Conservation (phyloP, 2,888 invertebrate species). For the Malthinus seriepunctatus region DNA sequence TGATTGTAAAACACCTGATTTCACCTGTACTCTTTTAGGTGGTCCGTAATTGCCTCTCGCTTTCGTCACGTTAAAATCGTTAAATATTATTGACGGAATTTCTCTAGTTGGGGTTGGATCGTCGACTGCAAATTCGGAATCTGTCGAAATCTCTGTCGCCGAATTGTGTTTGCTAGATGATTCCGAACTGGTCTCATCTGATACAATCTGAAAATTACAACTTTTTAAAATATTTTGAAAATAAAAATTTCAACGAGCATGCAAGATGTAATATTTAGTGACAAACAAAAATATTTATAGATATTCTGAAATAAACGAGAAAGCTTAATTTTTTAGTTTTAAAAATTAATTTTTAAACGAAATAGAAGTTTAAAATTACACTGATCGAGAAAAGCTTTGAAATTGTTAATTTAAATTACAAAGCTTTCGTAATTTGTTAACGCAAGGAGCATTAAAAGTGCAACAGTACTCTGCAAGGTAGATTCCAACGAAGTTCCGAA, state of each 20-base stretch:
- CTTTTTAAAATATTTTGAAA: conserved; percentile 15
- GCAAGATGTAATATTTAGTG: neutral
- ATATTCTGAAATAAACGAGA: no score
- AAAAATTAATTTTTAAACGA: no score
- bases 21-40: conserved; percentile 66
- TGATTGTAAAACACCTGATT: conserved; percentile 55
- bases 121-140: conserved; percentile 89
- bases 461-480: no score
- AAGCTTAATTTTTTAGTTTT: no score
- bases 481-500: no score
- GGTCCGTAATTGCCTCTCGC: conserved; percentile 51
- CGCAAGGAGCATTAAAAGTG: no score
- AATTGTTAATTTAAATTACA: no score
- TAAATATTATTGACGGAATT: conserved; percentile 76
- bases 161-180: conserved; percentile 79
- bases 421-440: no score
- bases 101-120: conserved; percentile 71
- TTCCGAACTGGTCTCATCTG: conserved; percentile 65
- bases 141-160: conserved; percentile 89
- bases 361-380: no score
- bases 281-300: no score
- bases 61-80: conserved; percentile 65
- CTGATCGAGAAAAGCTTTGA: no score
- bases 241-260: conserved; percentile 15
- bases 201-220: conserved; percentile 62